Evolutionary conservation across 1,140 invertebrate genomes (phyloP).

Genomic region (Homalodisca vitripennis): DNA sequence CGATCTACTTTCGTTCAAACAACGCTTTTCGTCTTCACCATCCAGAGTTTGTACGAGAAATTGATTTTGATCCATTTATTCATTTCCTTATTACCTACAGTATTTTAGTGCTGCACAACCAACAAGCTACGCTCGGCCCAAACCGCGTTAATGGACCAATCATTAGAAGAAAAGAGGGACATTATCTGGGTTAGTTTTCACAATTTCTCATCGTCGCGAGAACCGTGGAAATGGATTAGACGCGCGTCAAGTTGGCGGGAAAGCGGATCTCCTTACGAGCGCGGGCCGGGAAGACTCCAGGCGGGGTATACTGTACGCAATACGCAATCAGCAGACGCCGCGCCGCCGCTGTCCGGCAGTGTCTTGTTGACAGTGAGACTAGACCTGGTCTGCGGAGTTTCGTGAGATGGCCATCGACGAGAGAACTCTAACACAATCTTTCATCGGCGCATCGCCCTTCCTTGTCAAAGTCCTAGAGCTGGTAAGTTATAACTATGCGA

Average conservation of each 20-base stretch:
- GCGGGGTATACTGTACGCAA: too few relatives aligned
- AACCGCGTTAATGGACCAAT: background rate
- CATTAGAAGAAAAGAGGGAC: background rate
- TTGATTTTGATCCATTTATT: too few relatives aligned
- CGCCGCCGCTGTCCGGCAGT: background rate
- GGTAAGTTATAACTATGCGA: constrained; percentile 44
- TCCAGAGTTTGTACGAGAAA: too few relatives aligned
- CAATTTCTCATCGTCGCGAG: constrained; percentile 12
- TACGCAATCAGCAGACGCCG: too few relatives aligned
- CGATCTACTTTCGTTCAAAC: too few relatives aligned
- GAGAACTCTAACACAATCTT: constrained; percentile 45
- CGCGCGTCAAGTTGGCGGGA: background rate
- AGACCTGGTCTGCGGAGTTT: background rate
- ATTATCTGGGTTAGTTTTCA: constrained; percentile 25
- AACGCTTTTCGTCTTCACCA: too few relatives aligned
- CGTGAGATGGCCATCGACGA: constrained; percentile 44
- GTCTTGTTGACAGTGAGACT: background rate
- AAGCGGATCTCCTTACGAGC: constrained; percentile 2
- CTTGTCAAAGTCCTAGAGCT: constrained; percentile 51
- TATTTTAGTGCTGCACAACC: too few relatives aligned
- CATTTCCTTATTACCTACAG: too few relatives aligned
- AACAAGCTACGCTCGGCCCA: constrained; percentile 5
- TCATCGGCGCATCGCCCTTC: constrained; percentile 44
- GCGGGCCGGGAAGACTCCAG: too few relatives aligned
- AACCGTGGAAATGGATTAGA: constrained; percentile 21